These are phyloP conservation scores for Cyclophora albipunctata DNA, from an alignment of 2,888 invertebrate genomes.

Conservation along the genomic window DNA sequence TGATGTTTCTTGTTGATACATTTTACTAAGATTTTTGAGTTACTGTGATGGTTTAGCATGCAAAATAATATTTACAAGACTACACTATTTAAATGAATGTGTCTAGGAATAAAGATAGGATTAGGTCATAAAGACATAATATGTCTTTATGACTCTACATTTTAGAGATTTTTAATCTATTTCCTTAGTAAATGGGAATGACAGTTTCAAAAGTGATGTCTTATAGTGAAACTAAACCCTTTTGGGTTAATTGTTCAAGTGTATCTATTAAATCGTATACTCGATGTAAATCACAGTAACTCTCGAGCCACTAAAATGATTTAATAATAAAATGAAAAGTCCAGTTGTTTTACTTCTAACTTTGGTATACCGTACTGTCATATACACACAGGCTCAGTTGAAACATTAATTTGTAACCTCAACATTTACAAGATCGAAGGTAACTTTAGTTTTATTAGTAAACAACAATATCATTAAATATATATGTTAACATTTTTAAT, in stretches of 20 bases:
- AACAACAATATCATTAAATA: slow-evolving; percentile 45
- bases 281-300: slow-evolving; percentile 11
- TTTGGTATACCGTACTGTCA: slow-evolving; percentile 72
- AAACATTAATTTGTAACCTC: slow-evolving; percentile 31
- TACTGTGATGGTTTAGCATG: slow-evolving; percentile 5
- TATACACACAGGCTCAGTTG: slow-evolving; percentile 43
- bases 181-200: no score
- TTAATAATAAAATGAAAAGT: slow-evolving; percentile 39
- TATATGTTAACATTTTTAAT: slow-evolving; percentile 31
- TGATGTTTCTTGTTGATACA: slow-evolving; percentile 35
- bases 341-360: slow-evolving; percentile 67
- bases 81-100: no score
- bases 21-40: slow-evolving; percentile 4
- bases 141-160: no score
- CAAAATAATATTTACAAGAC: not conserved
- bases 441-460: slow-evolving; percentile 63
- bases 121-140: no score
- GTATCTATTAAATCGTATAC: no score
- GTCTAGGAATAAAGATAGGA: no score
- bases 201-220: no score
- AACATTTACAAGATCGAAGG: slow-evolving; percentile 55
- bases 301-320: slow-evolving; percentile 25
- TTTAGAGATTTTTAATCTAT: no score
- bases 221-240: no score
- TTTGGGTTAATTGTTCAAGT: no score